Conservation (phyloP, 1,140 invertebrate species). For the Chrysopa pallens region DNA sequence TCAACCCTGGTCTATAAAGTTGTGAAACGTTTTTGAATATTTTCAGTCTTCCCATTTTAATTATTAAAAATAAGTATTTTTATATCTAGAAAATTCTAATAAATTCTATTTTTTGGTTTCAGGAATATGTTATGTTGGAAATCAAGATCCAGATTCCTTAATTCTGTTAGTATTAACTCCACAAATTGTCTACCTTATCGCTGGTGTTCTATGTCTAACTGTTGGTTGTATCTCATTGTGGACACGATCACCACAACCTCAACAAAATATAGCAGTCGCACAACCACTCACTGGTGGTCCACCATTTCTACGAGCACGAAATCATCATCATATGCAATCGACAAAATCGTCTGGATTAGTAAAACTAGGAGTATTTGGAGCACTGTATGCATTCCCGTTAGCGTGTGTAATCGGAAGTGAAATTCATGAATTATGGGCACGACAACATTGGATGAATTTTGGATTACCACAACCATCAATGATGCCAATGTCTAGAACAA, state of each 20-base stretch:
- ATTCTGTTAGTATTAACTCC: neutral
- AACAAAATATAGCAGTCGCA: neutral
- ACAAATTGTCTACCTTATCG: neutral
- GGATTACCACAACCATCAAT: no score
- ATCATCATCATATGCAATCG: neutral
- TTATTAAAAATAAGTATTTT: no score
- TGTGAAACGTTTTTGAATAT: no score
- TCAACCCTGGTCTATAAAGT: no score
- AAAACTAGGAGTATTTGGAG: neutral
- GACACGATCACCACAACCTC: neutral
- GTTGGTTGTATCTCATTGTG: neutral
- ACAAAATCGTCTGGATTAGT: neutral
- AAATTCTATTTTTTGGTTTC: neutral
- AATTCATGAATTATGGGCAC: neutral
- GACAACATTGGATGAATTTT: neutral
- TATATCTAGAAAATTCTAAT: no score
- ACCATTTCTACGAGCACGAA: neutral
- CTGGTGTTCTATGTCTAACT: neutral
- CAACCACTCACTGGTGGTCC: neutral
- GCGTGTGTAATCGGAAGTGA: neutral
- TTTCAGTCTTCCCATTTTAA: no score
- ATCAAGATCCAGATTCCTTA: neutral
- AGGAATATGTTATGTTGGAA: neutral
- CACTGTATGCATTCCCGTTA: neutral
- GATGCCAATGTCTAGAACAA: no score